Base-by-base conservation (phyloP, 2,888 invertebrate species). In the Ormia ochracea region DNA sequence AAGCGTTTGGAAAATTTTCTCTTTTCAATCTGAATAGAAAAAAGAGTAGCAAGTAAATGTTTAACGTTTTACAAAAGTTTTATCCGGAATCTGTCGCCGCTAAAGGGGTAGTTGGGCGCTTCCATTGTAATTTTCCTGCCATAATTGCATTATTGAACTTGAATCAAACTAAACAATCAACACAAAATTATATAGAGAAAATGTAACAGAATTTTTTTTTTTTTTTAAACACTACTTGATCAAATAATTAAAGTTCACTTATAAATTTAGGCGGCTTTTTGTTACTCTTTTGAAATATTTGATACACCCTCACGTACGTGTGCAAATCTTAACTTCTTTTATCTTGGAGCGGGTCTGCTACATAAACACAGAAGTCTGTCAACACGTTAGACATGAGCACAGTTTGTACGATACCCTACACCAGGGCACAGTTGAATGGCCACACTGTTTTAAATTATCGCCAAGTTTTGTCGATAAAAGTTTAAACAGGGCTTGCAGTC, bases 211-310 rank as follows among this genome's bases (percentile, higher is more conserved):
- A 52, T 45, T 73, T 61, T 69, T 33, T 63, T 78, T 45, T 73
- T 61, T 69, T 33, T 63, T 78, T 56, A 78, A 78, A 50, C 38
- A 50, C 38, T 69, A 63, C 41, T 68, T 38, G 43, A 74, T 56
- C 12, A 69, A 63, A 63, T 63, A 78, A 78, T 78, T 78, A 78
- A 74, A 50, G 69, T 68, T 69, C 78, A 73, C 78, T 74, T 61
- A 69, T 58, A 66, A 43, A 48, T 72, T 61, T 59, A 61, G 56
- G 56, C 80, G 80, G 76, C 76, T 50, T 76, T 58, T 45, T 31
- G 17, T 17, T 63, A 28, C 31, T 72, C 66, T 48, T 80, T 56
- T 80, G 54, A 72, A 72, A 72, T 41, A 80, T 80, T 61, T 63
- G 68, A 80, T 80, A 80, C 65, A 72, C 66, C 72, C 80, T 72